phyloP scores from a whole-genome alignment of 1,140 invertebrate species.

The Solenopsis invicta region DNA sequence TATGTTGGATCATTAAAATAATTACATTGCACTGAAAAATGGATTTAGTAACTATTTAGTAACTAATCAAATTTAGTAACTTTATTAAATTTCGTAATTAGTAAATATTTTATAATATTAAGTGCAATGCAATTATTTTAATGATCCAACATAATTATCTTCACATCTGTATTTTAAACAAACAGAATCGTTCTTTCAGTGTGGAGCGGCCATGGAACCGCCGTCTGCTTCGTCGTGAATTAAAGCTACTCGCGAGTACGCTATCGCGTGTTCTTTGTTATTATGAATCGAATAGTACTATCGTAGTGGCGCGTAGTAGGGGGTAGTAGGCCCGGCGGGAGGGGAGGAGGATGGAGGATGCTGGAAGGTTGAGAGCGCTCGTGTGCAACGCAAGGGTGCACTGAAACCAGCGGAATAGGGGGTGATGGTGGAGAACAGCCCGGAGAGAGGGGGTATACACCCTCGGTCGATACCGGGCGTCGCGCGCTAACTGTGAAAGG shows the following conservation, averaged over 20 bases:
- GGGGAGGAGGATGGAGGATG: background rate
- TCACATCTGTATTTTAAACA: too few relatives aligned
- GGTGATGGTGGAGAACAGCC: slow-evolving; percentile 42
- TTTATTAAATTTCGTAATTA: too few relatives aligned
- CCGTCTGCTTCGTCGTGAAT: slow-evolving; percentile 67
- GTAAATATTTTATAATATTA: too few relatives aligned
- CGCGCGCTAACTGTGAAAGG: slow-evolving; percentile 78
- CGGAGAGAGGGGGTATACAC: slow-evolving; percentile 40
- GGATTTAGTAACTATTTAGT: too few relatives aligned
- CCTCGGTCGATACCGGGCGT: slow-evolving; percentile 80
- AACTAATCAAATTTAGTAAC: too few relatives aligned
- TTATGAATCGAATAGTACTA: slow-evolving; percentile 76
- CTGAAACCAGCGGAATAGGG: slow-evolving; percentile 45
- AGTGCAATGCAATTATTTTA: too few relatives aligned
- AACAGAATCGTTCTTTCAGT: too few relatives aligned
- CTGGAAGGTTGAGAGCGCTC: slow-evolving; percentile 50
- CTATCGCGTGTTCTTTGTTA: slow-evolving; percentile 67
- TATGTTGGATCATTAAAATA: too few relatives aligned
- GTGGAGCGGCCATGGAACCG: slow-evolving; percentile 6
- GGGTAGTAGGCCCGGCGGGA: background rate
- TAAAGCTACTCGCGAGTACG: slow-evolving; percentile 73
- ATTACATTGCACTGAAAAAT: too few relatives aligned
- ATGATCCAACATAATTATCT: too few relatives aligned
- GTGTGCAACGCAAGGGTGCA: slow-evolving; percentile 35
- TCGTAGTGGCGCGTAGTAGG: slow-evolving; percentile 73